Percentiles rank a stretch among this genome's conserved stretches.
Evolutionary conservation across 2,113 vertebrate species (phyloP).

Genomic region (Cathartes aura): DNA sequence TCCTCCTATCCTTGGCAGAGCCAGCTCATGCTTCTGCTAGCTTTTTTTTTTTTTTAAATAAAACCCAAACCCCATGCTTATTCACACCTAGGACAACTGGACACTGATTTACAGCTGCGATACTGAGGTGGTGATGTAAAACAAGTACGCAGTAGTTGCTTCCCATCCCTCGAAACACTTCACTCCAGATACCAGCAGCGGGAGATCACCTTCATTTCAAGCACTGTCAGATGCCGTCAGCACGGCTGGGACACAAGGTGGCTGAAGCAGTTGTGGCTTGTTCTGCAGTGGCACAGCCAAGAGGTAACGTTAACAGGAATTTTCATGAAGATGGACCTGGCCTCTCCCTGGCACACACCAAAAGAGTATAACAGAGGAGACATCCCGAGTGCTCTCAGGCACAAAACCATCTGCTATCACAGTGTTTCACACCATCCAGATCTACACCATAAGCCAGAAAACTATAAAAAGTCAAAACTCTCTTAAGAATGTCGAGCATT

Average conservation of each 20-base stretch:
- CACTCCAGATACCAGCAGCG: accelerated
- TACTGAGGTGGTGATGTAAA: too few species aligned
- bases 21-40: not conserved
- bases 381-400: not conserved
- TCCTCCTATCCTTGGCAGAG: not conserved
- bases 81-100: not conserved
- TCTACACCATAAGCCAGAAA: not conserved
- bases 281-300: not conserved
- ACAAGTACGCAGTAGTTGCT: too few species aligned
- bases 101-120: not conserved
- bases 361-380: not conserved
- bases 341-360: not conserved
- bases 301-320: not conserved
- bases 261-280: not conserved
- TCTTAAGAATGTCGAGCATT: not conserved
- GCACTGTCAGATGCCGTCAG: not conserved
- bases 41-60: not conserved
- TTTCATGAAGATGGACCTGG: not conserved
- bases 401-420: not conserved
- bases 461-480: not conserved
- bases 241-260: too few species aligned
- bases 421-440: not conserved
- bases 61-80: not conserved
- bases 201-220: not conserved
- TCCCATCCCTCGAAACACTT: not conserved